These are phyloP conservation scores for Ectemnius cavifrons DNA, from an alignment of 2,888 invertebrate genomes.

Conservation along the genomic window DNA sequence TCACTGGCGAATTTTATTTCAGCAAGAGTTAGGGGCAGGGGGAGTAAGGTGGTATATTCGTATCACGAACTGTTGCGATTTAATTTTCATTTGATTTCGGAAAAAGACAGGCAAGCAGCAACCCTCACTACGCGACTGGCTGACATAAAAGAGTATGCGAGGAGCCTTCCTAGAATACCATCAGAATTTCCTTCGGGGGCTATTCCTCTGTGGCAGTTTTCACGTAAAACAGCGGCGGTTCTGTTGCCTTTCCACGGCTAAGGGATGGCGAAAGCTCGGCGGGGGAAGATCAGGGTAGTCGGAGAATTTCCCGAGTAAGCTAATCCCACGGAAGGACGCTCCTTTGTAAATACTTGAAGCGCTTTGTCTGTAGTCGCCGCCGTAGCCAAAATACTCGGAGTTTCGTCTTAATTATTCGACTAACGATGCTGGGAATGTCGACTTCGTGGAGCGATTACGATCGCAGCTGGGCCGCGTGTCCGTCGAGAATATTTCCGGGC, in stretches of 20 bases:
- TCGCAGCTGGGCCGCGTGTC: slow-evolving; percentile 23
- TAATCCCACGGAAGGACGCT: slow-evolving; percentile 23
- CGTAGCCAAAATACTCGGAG: slow-evolving; percentile 49
- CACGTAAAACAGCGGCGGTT: neutral
- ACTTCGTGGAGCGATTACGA: slow-evolving; percentile 39
- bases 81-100: too few relatives aligned
- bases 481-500: slow-evolving; percentile 11
- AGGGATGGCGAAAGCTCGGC: neutral
- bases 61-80: too few relatives aligned
- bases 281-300: too few relatives aligned
- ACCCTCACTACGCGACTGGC: too few relatives aligned
- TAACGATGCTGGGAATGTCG: slow-evolving; percentile 41
- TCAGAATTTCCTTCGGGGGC: slow-evolving; percentile 3
- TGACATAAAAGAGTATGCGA: too few relatives aligned
- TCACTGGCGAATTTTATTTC: too few relatives aligned
- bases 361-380: slow-evolving; percentile 49
- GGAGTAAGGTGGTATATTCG: too few relatives aligned
- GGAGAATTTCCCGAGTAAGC: slow-evolving; percentile 17
- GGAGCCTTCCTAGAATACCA: slow-evolving; percentile 23
- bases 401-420: slow-evolving; percentile 52
- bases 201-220: slow-evolving; percentile 6
- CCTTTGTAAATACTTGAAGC: slow-evolving; percentile 51
- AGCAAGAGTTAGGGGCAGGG: too few relatives aligned
- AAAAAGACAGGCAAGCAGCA: too few relatives aligned
- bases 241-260: neutral